Conservation (phyloP, 1,140 invertebrate species). For the Polypedilum pembai region DNA sequence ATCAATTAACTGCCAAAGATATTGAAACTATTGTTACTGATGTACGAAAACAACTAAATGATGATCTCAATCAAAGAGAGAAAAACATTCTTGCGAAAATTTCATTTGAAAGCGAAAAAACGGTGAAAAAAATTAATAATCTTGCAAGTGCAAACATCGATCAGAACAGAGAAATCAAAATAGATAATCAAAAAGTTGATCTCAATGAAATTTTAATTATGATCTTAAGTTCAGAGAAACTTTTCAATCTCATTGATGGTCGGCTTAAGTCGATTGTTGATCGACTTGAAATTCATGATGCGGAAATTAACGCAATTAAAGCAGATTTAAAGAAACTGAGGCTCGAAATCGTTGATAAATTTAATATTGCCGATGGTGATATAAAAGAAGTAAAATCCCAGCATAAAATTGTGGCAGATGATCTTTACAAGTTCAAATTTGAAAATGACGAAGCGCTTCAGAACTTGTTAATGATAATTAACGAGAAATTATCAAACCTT, state of each 20-base stretch:
- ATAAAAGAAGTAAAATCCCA: neutral
- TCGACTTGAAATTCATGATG: neutral
- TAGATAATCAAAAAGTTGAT: constrained; percentile 32
- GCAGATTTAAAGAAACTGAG: constrained; percentile 4
- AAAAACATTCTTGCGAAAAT: neutral
- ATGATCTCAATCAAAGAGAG: neutral
- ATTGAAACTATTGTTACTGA: neutral
- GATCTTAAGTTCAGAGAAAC: constrained; percentile 34
- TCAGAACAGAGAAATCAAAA: neutral
- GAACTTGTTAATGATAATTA: constrained; percentile 37
- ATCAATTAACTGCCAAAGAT: neutral
- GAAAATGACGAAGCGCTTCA: constrained; percentile 38
- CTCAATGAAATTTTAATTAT: constrained; percentile 34
- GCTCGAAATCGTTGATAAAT: neutral
- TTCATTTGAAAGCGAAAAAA: neutral
- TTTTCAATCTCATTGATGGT: constrained; percentile 35
- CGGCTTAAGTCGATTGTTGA: neutral
- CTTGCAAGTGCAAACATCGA: neutral
- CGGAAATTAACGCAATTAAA: neutral
- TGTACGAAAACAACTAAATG: neutral
- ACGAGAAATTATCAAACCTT: constrained; percentile 38
- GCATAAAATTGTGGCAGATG: neutral
- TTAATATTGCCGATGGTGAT: neutral
- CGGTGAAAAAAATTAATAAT: neutral
- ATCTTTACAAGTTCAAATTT: neutral